These are phyloP conservation scores for Tigriopus japonicus DNA, from an alignment of 1,140 invertebrate genomes.

Conservation along the genomic window DNA sequence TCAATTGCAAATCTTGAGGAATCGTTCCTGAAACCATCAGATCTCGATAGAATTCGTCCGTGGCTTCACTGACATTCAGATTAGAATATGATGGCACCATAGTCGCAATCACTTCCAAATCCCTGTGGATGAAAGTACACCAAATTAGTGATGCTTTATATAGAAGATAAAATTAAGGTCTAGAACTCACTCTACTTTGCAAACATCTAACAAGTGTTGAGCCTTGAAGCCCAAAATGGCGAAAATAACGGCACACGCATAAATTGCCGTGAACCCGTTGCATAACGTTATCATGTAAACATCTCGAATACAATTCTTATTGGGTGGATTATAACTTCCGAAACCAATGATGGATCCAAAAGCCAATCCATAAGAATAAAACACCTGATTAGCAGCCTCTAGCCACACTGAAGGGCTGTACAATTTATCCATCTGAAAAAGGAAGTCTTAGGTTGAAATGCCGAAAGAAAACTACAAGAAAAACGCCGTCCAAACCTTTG, in stretches of 20 bases:
- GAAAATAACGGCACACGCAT: constrained; percentile 32
- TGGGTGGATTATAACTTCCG: constrained; percentile 26
- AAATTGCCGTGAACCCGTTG: constrained; percentile 33
- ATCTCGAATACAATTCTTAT: constrained; percentile 29
- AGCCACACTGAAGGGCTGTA: constrained; percentile 28
- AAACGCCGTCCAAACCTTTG: constrained; percentile 39
- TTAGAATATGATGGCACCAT: no score
- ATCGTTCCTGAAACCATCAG: no score
- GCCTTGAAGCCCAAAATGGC: constrained; percentile 23
- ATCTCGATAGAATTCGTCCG: no score
- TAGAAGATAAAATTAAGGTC: background rate
- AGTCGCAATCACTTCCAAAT: background rate
- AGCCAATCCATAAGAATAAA: constrained; percentile 33
- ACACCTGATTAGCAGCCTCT: constrained; percentile 34
- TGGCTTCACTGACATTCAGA: no score
- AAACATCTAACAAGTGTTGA: constrained; percentile 20
- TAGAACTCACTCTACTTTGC: constrained; percentile 22
- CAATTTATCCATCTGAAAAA: constrained; percentile 21
- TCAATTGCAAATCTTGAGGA: background rate
- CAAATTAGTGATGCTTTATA: no score
- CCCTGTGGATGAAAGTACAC: background rate
- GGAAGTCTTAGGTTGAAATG: background rate
- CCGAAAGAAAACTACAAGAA: background rate
- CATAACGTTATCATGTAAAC: constrained; percentile 30
- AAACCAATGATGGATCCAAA: constrained; percentile 31